Base-by-base conservation (phyloP, 2,797 vertebrate genomes). In the Myotis daubentonii region DNA sequence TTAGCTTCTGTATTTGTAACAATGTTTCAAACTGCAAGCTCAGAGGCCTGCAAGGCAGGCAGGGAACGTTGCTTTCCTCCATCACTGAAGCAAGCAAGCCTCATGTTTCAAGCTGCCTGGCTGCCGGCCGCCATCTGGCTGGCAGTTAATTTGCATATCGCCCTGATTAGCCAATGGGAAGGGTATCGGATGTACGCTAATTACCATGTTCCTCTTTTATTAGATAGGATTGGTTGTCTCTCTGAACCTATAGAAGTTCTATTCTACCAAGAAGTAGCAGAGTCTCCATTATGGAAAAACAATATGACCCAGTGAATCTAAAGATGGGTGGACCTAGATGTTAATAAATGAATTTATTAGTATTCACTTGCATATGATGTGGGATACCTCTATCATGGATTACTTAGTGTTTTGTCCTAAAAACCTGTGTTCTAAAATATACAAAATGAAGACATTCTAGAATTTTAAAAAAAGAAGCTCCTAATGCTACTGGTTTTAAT, bases 321-420 rank as follows among this genome's bases (percentile, higher is more conserved):
- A 57, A 71, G 13, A 72, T 72, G 57, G 49, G 12, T 89, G 51
- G 28, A 82, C 16, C 36, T 72, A 75, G 30, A 33, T 86, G 33
- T 78, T 92, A 94, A 47, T 65, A 89, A 92, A 25, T 51, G 22
- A 83, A 66, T 62, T 71, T 79, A 83, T 12, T 94, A 55, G 8
- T 75, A 51, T 82, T 92, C 30, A 71, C 33, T 92, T 93, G 6
- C 12, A 44, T 75, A 7, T 60, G 65, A 13, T 81, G 33, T 55
- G 23, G 57, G 25, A 0, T 89, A 75, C 55, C 6, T 91, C 16
- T 74, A 7, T 65, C 30, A 33, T 41, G 33, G 23, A 41, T 87
- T 78, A 44, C 78, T 90, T 85, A 88, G 28, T 62, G 44, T 92
- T 94, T 93, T 92, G 38, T 92, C 41, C 65, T 83, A 47, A 80